A percentile compares a stretch with the other conserved stretches of the same genome.
These are phyloP conservation scores for Melanostoma mellinum DNA, from an alignment of 2,888 invertebrate genomes.

Conservation along the genomic window DNA sequence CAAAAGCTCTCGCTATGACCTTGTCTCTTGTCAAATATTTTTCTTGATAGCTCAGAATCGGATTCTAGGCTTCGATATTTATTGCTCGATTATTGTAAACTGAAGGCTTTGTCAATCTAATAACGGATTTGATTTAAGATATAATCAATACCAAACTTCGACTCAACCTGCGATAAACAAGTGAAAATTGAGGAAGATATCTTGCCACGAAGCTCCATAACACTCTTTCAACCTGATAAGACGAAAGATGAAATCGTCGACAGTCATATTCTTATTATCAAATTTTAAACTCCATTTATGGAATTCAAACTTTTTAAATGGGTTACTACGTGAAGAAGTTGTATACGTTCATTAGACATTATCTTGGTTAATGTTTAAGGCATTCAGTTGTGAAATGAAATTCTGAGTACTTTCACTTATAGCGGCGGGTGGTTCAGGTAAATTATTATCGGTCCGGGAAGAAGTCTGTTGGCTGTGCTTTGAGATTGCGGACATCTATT, in stretches of 20 bases:
- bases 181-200: not conserved
- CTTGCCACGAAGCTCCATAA: conserved; percentile 5
- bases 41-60: too few relatives aligned
- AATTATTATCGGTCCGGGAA: not conserved
- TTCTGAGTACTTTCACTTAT: not conserved
- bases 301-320: conserved; percentile 6
- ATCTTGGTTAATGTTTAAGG: conserved; percentile 1
- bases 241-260: conserved; percentile 4
- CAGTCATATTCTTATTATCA: not conserved
- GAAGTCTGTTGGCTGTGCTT: not conserved
- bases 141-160: conserved; percentile 1
- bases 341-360: not conserved
- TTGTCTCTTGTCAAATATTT: too few relatives aligned
- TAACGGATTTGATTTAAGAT: not conserved
- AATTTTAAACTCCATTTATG: conserved; percentile 6
- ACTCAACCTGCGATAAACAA: not conserved
- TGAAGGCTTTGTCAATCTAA: not conserved
- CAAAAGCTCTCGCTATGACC: too few relatives aligned
- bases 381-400: not conserved
- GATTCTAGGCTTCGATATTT: not conserved
- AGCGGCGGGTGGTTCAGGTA: not conserved
- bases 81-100: not conserved
- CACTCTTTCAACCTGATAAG: conserved; percentile 1
- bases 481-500: conserved; percentile 7
- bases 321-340: not conserved